phyloP scores from a whole-genome alignment of 1,140 invertebrate species.

The Brachionus rotundiformis region DNA sequence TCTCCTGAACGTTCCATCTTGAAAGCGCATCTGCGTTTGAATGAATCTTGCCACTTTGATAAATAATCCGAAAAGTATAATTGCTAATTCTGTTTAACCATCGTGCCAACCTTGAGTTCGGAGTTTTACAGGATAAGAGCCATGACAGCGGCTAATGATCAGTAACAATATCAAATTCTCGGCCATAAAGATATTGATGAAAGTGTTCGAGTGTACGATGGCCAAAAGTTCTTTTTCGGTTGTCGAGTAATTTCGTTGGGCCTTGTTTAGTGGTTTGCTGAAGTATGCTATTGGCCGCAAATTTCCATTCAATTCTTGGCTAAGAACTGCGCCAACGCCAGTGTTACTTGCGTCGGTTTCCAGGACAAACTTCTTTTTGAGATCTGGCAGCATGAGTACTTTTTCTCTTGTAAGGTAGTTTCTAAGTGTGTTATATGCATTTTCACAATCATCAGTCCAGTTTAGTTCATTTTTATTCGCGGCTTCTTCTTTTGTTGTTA shows the following conservation, averaged over 20 bases:
- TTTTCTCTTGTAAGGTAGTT: conserved; percentile 31
- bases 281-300: background rate
- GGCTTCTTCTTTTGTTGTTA: conserved; percentile 52
- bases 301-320: conserved; percentile 49
- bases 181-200: conserved; percentile 62
- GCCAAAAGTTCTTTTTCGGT: conserved; percentile 61
- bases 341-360: conserved; percentile 53
- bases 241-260: conserved; percentile 55
- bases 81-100: conserved; percentile 13
- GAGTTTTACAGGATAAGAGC: conserved; percentile 56
- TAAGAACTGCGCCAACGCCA: conserved; percentile 53
- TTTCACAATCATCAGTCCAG: conserved; percentile 43
- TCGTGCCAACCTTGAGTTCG: background rate
- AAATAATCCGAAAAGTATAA: background rate
- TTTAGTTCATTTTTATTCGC: conserved; percentile 45
- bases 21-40: conserved; percentile 53
- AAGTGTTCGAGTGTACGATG: conserved; percentile 62
- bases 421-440: conserved; percentile 53
- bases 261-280: background rate
- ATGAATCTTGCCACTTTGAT: background rate
- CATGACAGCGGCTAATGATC: conserved; percentile 65
- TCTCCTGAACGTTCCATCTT: background rate
- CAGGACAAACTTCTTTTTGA: conserved; percentile 52
- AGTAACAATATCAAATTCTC: conserved; percentile 63
- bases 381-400: conserved; percentile 52